Percentiles rank a stretch among this genome's conserved stretches.
phyloP scores from a whole-genome alignment of 2,113 vertebrate species.

The Ochotona curzoniae region DNA sequence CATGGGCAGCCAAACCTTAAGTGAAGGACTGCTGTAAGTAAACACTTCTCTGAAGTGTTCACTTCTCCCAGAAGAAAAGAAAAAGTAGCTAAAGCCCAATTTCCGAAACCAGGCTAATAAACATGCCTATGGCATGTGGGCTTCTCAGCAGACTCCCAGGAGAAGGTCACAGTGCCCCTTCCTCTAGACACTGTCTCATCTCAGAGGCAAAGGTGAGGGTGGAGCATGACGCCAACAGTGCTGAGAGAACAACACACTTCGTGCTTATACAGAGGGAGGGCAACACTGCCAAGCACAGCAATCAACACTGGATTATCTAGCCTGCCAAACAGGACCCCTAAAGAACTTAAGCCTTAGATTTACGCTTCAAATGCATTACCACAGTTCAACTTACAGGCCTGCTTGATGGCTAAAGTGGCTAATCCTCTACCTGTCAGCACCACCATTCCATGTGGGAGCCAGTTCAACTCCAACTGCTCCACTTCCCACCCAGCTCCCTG shows the following conservation, averaged over 20 bases:
- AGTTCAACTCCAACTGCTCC: no score
- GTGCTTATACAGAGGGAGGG: neutral
- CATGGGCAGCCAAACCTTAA: neutral
- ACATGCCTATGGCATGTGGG: neutral
- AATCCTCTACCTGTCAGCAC: no score
- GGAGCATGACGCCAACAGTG: slow-evolving; percentile 4
- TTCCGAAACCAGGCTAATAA: slow-evolving; percentile 39
- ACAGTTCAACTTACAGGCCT: slow-evolving; percentile 4
- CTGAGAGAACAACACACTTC: neutral
- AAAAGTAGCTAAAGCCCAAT: slow-evolving; percentile 38
- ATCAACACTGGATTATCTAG: slow-evolving; percentile 17
- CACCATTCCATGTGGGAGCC: no score
- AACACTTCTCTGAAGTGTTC: slow-evolving; percentile 31
- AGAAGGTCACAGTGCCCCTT: neutral
- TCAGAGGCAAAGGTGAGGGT: slow-evolving; percentile 21
- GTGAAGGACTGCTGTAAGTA: neutral
- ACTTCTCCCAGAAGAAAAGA: slow-evolving; percentile 45
- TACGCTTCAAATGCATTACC: slow-evolving; percentile 25
- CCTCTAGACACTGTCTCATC: neutral
- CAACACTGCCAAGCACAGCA: slow-evolving; percentile 1
- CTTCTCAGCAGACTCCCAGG: slow-evolving; percentile 45
- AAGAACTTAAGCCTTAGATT: slow-evolving; percentile 29
- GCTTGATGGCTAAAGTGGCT: no score
- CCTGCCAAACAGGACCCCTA: slow-evolving; percentile 12
- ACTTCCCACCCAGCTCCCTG: no score